A percentile compares a stretch with the other conserved stretches of the same genome.
Conservation (phyloP, 2,888 invertebrate species). For the Noctua fimbriata region DNA sequence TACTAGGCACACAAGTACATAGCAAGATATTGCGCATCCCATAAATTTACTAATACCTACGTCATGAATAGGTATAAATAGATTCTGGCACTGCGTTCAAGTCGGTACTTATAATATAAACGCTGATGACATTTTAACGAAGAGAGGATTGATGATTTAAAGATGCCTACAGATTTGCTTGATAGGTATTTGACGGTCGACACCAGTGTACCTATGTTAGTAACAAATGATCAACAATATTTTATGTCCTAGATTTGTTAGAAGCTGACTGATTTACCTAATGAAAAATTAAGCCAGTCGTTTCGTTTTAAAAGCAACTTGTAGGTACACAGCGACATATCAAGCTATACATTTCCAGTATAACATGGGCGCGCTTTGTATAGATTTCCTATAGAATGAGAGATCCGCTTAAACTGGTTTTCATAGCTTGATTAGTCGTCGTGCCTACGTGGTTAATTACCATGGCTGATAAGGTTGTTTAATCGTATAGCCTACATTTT, state of each 20-base stretch:
- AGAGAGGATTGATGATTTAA: neutral
- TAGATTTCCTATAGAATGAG: too few relatives aligned
- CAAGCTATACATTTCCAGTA: too few relatives aligned
- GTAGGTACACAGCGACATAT: too few relatives aligned
- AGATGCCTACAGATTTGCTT: neutral
- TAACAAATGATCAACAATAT: neutral
- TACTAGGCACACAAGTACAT: neutral
- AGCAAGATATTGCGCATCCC: neutral
- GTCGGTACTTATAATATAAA: slow-evolving; percentile 4
- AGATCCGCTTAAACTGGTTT: too few relatives aligned
- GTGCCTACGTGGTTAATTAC: too few relatives aligned
- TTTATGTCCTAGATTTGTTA: too few relatives aligned
- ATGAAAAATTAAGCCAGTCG: too few relatives aligned
- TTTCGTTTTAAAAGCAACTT: too few relatives aligned
- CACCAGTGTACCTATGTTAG: too few relatives aligned
- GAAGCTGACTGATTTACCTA: too few relatives aligned
- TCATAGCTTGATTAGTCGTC: too few relatives aligned
- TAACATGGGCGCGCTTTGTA: too few relatives aligned
- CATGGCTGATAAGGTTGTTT: neutral
- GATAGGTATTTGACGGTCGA: neutral
- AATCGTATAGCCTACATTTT: neutral
- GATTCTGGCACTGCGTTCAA: slow-evolving; percentile 30
- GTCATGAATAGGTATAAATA: slow-evolving; percentile 16
- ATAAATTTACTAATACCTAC: neutral
- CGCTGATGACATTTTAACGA: neutral